Base-by-base conservation (phyloP, 2,113 vertebrate species). In the Amphiprion percula region DNA sequence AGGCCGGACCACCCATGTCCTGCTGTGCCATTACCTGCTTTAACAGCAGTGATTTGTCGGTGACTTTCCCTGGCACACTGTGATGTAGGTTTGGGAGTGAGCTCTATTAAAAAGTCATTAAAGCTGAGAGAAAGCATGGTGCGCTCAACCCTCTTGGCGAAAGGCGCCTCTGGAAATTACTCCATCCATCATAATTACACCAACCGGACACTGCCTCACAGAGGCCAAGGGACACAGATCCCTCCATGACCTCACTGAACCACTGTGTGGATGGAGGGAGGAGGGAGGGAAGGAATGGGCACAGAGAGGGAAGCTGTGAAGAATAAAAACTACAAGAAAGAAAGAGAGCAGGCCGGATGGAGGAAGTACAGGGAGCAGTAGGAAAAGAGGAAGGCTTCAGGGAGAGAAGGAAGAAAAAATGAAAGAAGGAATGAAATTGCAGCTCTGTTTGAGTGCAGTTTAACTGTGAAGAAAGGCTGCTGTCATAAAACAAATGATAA, bases 21-120 rank as follows among this genome's bases (percentile, higher is more conserved):
- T 75, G 67, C 77, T 85, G 79, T 79, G 83, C 86, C 88, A 91
- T 91, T 92, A 90, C 85, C 86, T 76, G 74, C 87, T 86, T 89
- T 92, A 92, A 91, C 91, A 86, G 84, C 70, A 65, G 83, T 88
- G 89, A 91, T 94, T 90, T 91, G 90, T 90, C 56, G 92, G 64
- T 68, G 87, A 63, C 83, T 91, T 85, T 89, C 74, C n/a, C 78
- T 73, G 60, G 81, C 86, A 65, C 86, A 80, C 68, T 58, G 66
- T 75, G 86, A 87, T 74, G 80, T 83, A 81, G 85, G 80, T 90
- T 90, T 90, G 89, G 89, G 90, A 91, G 90, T 89, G 77, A 74
- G 88, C 93, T 93, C 92, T 90, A 94, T 95, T 95, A 94, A 94
- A 95, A 94, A 95, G 91, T 92, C 93, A 94, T 95, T 95, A 95